phyloP scores from a whole-genome alignment of 2,888 invertebrate genomes.

The Protodeltote pygarga region DNA sequence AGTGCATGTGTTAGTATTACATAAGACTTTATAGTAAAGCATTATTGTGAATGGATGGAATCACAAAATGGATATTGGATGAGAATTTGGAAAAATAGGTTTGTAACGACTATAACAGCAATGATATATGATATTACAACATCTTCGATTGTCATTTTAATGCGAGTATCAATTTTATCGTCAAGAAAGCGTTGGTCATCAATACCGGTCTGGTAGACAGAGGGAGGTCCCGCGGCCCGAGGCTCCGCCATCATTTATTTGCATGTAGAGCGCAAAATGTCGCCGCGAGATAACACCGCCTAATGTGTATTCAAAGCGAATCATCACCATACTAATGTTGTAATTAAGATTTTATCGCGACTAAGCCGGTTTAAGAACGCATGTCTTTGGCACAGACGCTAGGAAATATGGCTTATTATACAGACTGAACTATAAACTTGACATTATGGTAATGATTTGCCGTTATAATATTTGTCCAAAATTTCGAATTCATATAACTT shows the following conservation, averaged over 20 bases:
- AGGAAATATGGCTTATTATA: constrained; percentile 5
- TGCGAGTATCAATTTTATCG: constrained; percentile 8
- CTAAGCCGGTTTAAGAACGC: constrained; percentile 58
- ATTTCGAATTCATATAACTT: no score
- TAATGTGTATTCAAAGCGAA: constrained; percentile 67
- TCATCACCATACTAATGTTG: constrained; percentile 73
- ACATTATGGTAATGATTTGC: constrained; percentile 5
- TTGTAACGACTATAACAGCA: constrained; percentile 23
- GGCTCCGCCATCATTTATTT: constrained; percentile 44
- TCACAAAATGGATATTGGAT: constrained; percentile 35
- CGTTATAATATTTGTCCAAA: neutral
- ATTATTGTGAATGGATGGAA: constrained; percentile 36
- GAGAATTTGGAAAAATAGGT: constrained; percentile 27
- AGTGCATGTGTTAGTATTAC: constrained; percentile 34
- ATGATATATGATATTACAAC: constrained; percentile 24
- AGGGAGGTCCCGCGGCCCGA: constrained; percentile 21
- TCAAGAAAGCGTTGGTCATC: constrained; percentile 23
- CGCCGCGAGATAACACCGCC: constrained; percentile 49
- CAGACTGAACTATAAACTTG: constrained; percentile 1
- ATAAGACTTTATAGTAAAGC: constrained; percentile 32
- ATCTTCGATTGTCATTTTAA: constrained; percentile 21
- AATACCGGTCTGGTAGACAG: constrained; percentile 30
- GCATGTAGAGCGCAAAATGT: constrained; percentile 59
- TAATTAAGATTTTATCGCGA: constrained; percentile 70
- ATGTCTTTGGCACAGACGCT: constrained; percentile 15